Base-by-base conservation (phyloP, 2,113 vertebrate genomes). In the Bubo blakistoni region DNA sequence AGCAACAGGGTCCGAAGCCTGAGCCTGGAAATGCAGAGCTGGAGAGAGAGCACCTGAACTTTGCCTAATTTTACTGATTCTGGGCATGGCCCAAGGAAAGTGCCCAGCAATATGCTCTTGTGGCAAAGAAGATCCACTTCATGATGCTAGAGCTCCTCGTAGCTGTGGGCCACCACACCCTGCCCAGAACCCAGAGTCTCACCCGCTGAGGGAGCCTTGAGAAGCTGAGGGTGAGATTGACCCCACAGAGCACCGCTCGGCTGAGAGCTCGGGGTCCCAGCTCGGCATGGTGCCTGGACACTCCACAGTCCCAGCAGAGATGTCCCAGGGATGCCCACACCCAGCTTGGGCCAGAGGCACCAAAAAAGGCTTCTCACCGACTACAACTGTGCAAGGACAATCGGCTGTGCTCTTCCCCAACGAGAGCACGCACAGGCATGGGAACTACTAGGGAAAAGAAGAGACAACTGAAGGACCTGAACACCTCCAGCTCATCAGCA, bases 281-380 rank as follows among this genome's bases (percentile, higher is more conserved):
- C 51, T 34, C 1, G 2, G 44, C 2, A 27, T 4, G 0, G 29
- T 5, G 27, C 51, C 27, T 38, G 19, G 14, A 55, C 47, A 46
- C 34, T 42, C 46, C 6, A 5, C 0, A 26, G 30, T 26, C 29
- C 87, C 46, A 38, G 47, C 55, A 61, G 38, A 57, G 26, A 29
- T 13, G 30, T 27, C 27, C 29, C 46, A 30, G 13, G 32, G 42
- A 26, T 4, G 38, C 14, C 24, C 32, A 19, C 19, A 20, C 38
- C 67, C 57, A 46, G 49, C 32, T 18, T 30, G 54, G 36, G 44
- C 44, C 79, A 52, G 49, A 20, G 42, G 57, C 70, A 55, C n/a
- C 26, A 5, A 36, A 49, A 47, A 6, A 5, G 57, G 13, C 20
- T 19, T 6, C 16, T 11, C 24, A 2, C 32, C 5, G 27, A 34